These are phyloP conservation scores for Timema podura DNA, from an alignment of 2,888 invertebrate genomes.

Conservation along the genomic window DNA sequence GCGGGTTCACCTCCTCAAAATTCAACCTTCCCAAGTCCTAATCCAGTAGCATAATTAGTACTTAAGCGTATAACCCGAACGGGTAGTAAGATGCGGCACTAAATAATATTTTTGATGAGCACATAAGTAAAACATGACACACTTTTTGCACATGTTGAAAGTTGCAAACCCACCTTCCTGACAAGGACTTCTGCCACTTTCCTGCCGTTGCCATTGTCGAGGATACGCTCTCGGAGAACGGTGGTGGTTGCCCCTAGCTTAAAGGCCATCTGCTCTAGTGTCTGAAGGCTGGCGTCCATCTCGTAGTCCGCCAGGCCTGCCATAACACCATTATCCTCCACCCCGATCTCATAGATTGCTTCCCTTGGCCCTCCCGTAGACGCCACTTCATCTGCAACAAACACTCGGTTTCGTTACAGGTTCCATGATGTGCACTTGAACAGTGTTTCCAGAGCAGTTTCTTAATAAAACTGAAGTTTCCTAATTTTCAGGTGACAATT, in stretches of 20 bases:
- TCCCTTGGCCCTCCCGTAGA: constrained; percentile 93
- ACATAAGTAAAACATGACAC: too few relatives aligned
- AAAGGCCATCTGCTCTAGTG: constrained; percentile 83
- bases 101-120: too few relatives aligned
- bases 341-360: constrained; percentile 96
- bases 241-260: constrained; percentile 79
- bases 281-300: constrained; percentile 80
- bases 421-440: too few relatives aligned
- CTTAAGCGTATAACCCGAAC: too few relatives aligned
- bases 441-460: too few relatives aligned
- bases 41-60: too few relatives aligned
- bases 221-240: constrained; percentile 63
- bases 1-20: too few relatives aligned
- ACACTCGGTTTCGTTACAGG: not conserved
- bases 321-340: constrained; percentile 83
- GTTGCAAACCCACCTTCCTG: constrained; percentile 59
- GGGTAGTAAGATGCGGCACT: too few relatives aligned
- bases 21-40: too few relatives aligned
- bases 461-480: too few relatives aligned
- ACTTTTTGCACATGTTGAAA: too few relatives aligned
- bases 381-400: constrained; percentile 86
- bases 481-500: too few relatives aligned
- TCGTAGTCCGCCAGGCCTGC: constrained; percentile 79
- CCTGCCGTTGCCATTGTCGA: constrained; percentile 42
- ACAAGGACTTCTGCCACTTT: constrained; percentile 85